Percentiles rank a stretch among this genome's conserved stretches.
Evolutionary conservation across 1,140 invertebrate genomes (phyloP).

Genomic region (Drosophila punjabiensis): DNA sequence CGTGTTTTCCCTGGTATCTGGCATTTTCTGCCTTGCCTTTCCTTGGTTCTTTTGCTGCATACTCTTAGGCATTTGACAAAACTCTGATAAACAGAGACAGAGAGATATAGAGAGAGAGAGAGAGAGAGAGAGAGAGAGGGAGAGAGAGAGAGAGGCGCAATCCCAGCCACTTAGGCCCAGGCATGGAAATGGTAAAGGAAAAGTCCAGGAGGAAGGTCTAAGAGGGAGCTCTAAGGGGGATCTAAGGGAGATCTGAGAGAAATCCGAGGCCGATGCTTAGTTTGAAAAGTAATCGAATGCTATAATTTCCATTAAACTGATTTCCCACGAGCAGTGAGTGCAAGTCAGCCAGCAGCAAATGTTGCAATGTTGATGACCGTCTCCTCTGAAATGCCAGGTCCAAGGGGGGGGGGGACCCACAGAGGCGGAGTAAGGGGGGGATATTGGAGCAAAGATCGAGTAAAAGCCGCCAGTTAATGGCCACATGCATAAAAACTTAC

Average conservation of each 20-base stretch:
- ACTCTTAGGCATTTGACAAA: slow-evolving; percentile 71
- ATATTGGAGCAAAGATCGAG: slow-evolving; percentile 11
- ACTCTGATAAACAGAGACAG: slow-evolving; percentile 15
- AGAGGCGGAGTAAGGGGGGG: background rate
- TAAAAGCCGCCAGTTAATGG: slow-evolving; percentile 60
- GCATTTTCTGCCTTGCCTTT: background rate
- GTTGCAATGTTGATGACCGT: slow-evolving; percentile 71
- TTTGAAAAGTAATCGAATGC: slow-evolving; percentile 81
- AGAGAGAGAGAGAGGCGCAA: slow-evolving; percentile 19
- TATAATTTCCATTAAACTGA: slow-evolving; percentile 84
- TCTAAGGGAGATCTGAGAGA: background rate
- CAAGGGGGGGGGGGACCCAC: background rate
- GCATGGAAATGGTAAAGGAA: slow-evolving; percentile 7
- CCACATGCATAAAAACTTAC: slow-evolving; percentile 67
- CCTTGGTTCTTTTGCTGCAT: slow-evolving; percentile 46
- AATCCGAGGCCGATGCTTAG: slow-evolving; percentile 27
- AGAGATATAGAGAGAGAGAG: background rate
- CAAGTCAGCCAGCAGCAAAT: slow-evolving; percentile 69
- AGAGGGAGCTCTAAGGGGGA: background rate
- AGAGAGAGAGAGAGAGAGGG: background rate
- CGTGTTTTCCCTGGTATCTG: background rate
- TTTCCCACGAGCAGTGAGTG: slow-evolving; percentile 70
- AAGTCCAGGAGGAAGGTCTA: background rate
- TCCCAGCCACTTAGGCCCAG: slow-evolving; percentile 49
- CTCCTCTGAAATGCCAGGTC: background rate